Evolutionary conservation across 2,113 vertebrate genomes (phyloP).

Genomic region (Mystacornis crossleyi): DNA sequence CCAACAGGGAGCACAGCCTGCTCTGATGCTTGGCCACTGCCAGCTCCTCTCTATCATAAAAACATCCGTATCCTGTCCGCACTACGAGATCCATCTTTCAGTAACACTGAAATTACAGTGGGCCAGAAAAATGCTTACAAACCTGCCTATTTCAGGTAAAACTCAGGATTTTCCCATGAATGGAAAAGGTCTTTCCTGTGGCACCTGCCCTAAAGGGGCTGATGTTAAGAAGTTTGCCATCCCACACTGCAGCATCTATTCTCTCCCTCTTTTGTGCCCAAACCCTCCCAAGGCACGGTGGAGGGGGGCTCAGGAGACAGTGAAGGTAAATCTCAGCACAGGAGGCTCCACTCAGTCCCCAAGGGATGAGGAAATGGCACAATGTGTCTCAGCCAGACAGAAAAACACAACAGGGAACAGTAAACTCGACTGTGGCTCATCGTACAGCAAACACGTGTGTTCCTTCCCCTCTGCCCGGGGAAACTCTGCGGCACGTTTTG

Average conservation of each 20-base stretch:
- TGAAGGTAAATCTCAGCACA: not conserved
- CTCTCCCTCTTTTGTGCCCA: not conserved
- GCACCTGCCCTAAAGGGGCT: not conserved
- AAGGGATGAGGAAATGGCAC: not conserved
- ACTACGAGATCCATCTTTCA: not conserved
- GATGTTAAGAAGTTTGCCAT: not conserved
- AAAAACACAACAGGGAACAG: not conserved
- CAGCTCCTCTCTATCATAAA: not conserved
- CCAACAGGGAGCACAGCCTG: not conserved
- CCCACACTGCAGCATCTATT: not conserved
- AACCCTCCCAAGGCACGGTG: not conserved
- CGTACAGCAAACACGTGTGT: not conserved
- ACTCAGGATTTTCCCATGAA: not conserved
- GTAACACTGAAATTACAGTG: not conserved
- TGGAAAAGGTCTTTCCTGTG: not conserved
- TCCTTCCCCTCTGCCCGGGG: not conserved
- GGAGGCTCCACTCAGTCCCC: not conserved
- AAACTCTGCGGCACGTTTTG: slow-evolving; percentile 6
- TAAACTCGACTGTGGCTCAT: not conserved
- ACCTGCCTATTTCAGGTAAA: not conserved
- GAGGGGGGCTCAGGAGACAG: not conserved
- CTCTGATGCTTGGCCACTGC: not conserved
- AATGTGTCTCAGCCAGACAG: not conserved
- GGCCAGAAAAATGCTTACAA: not conserved
- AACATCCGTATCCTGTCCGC: rapidly evolving